phyloP scores from a whole-genome alignment of 2,888 invertebrate genomes.

The Apamea sordens region DNA sequence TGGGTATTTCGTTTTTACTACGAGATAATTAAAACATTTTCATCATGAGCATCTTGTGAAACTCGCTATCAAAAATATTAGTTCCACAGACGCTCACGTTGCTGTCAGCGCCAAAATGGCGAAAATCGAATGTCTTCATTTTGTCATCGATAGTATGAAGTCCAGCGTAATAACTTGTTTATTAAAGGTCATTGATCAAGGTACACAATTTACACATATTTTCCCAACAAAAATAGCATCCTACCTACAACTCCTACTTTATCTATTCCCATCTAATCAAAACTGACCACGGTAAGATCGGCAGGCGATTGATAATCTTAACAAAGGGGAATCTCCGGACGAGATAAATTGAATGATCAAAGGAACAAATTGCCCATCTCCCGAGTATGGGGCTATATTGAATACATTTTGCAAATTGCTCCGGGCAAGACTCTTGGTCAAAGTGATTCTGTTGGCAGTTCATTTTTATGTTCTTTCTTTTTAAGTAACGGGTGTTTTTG shows the following conservation, averaged over 20 bases:
- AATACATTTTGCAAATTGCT: conserved; percentile 66
- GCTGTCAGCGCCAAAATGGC: no score
- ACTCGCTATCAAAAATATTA: no score
- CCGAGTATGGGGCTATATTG: conserved; percentile 56
- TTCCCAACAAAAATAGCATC: conserved; percentile 9
- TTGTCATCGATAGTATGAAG: no score
- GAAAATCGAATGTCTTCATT: no score
- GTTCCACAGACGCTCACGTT: no score
- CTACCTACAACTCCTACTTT: background rate
- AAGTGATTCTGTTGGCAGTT: conserved; percentile 41
- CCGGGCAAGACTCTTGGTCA: conserved; percentile 28
- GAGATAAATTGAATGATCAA: conserved; percentile 71
- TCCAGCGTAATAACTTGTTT: no score
- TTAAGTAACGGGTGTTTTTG: conserved; percentile 3
- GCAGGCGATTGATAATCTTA: conserved; percentile 60
- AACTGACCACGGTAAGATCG: conserved; percentile 54
- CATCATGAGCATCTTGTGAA: no score
- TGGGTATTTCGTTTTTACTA: no score
- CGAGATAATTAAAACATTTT: no score
- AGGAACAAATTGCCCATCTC: conserved; percentile 68
- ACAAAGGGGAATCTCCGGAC: conserved; percentile 54
- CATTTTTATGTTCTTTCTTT: conserved; percentile 8
- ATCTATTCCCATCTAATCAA: conserved; percentile 46
- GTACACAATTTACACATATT: conserved; percentile 6
- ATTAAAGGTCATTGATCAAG: background rate